A percentile compares a stretch with the other conserved stretches of the same genome.
Evolutionary conservation across 2,888 invertebrate species (phyloP).

Genomic region (Syrista parreyssii): DNA sequence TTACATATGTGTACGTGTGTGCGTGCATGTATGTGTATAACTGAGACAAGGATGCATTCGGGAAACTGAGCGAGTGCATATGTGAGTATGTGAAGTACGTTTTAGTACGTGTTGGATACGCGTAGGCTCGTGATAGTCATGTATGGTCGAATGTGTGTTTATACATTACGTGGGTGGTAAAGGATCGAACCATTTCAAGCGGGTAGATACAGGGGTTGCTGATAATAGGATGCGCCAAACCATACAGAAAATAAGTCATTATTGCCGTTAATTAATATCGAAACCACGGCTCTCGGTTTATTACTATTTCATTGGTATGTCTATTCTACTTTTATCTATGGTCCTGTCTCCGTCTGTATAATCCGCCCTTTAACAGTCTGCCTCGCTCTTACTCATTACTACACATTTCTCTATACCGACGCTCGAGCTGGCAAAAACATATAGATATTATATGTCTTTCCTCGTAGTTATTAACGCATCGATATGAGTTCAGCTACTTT

Average conservation of each 20-base stretch:
- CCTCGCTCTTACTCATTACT: no score
- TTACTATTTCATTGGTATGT: conserved; percentile 36
- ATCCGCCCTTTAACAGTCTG: no score
- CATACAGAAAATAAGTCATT: conserved; percentile 51
- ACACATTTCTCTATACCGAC: no score
- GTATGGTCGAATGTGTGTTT: background rate
- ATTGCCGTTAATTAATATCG: conserved; percentile 52
- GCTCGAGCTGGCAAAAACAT: no score
- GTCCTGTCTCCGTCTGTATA: no score
- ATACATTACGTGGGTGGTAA: background rate
- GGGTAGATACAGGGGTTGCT: conserved; percentile 11
- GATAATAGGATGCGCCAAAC: conserved; percentile 29
- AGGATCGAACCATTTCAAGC: background rate
- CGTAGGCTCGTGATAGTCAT: background rate
- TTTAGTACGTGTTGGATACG: background rate
- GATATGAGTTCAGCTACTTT: no score
- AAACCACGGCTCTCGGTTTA: conserved; percentile 38
- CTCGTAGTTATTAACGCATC: no score
- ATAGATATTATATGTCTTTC: no score
- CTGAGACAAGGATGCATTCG: background rate
- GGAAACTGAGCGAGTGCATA: background rate
- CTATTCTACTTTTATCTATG: background rate
- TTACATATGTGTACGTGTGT: background rate
- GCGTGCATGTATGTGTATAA: no score
- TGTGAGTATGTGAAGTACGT: background rate